These are phyloP conservation scores for Galerucella nymphaeae DNA, from an alignment of 2,888 invertebrate species.

Conservation along the genomic window DNA sequence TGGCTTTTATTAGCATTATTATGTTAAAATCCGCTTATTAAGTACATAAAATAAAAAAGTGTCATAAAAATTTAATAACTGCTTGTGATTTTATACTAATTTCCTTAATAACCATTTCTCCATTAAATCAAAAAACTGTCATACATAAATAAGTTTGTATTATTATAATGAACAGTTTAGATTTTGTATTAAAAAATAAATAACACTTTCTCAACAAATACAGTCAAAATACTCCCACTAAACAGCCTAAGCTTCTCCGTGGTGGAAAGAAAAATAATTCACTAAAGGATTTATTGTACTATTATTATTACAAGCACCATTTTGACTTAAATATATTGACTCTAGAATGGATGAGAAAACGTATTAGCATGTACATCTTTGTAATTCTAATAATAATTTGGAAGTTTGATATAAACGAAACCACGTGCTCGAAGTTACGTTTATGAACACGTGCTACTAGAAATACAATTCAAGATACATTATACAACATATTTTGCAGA, in stretches of 20 bases:
- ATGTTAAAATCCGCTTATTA: background rate
- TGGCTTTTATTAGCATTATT: background rate
- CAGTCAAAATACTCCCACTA: no score
- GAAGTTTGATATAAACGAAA: background rate
- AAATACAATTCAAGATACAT: background rate
- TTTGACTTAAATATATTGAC: background rate
- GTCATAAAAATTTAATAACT: background rate
- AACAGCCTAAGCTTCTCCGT: no score
- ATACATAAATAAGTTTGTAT: no score
- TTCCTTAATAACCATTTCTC: background rate
- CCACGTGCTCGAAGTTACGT: background rate
- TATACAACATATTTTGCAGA: background rate
- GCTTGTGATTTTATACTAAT: background rate
- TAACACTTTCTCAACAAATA: no score
- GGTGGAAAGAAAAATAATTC: no score
- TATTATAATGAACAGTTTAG: no score
- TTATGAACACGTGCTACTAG: background rate
- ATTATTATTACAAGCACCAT: background rate
- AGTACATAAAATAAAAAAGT: background rate
- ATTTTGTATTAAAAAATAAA: no score
- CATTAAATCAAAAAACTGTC: no score
- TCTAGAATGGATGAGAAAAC: background rate
- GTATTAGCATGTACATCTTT: background rate
- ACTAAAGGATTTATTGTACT: background rate
- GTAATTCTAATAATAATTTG: background rate